Conservation (phyloP, 2,888 invertebrate species). For the Drosophila barbarae region DNA sequence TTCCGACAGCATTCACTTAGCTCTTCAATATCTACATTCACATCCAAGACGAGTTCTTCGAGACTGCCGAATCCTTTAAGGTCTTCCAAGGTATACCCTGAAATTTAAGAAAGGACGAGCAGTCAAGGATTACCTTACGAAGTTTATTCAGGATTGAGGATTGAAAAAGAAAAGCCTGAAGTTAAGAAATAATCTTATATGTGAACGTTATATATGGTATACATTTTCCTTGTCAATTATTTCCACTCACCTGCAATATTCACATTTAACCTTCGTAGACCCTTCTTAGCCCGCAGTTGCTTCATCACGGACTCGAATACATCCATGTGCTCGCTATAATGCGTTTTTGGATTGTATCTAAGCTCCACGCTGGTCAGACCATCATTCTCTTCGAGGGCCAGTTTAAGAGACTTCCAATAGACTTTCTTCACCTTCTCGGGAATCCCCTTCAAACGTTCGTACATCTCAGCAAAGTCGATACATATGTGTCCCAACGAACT, state of each 20-base stretch:
- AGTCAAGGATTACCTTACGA: neutral
- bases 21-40: conserved; percentile 3
- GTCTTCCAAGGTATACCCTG: conserved; percentile 7
- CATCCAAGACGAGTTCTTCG: neutral
- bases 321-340: conserved; percentile 9
- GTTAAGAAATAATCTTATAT: neutral
- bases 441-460: neutral
- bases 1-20: neutral
- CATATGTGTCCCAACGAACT: neutral
- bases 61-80: conserved; percentile 3
- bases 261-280: neutral
- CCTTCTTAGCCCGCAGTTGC: conserved; percentile 1
- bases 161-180: too few relatives aligned
- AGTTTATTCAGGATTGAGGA: neutral
- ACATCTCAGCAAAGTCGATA: conserved; percentile 2
- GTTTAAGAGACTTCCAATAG: neutral
- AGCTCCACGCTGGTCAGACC: neutral
- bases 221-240: too few relatives aligned
- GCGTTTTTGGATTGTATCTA: neutral
- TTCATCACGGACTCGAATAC: conserved; percentile 7
- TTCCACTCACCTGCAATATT: neutral
- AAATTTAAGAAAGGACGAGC: neutral
- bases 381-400: neutral
- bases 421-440: neutral
- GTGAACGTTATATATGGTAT: neutral